phyloP scores from a whole-genome alignment of 1,140 invertebrate species.

The Ylistrum balloti region DNA sequence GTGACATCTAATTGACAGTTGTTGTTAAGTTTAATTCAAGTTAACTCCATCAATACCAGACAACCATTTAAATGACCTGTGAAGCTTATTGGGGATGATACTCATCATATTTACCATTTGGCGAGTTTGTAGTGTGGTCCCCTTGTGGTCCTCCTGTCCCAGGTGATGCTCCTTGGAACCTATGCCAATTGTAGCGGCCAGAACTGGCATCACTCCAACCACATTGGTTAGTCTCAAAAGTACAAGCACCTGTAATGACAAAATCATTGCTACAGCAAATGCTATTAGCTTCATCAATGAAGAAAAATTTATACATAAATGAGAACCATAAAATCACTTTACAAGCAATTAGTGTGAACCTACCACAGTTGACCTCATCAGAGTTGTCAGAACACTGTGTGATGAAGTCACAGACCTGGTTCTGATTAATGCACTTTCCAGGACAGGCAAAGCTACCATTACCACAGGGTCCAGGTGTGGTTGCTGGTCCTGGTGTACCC shows the following conservation, averaged over 20 bases:
- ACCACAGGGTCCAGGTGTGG: conserved; percentile 72
- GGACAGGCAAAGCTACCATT: conserved; percentile 67
- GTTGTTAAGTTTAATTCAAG: too few species aligned
- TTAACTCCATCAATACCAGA: too few species aligned
- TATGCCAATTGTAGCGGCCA: conserved; percentile 89
- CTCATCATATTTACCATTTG: conserved; percentile 56
- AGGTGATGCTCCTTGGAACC: conserved; percentile 87
- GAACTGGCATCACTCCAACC: conserved; percentile 89
- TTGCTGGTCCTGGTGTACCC: conserved; percentile 63
- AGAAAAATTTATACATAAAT: too few species aligned
- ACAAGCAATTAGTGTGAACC: conserved; percentile 30
- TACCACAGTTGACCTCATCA: conserved; percentile 79
- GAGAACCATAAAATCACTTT: too few species aligned
- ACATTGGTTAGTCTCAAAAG: conserved; percentile 84
- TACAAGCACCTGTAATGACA: conserved; percentile 69
- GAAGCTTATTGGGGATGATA: too few species aligned
- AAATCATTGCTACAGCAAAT: too few species aligned
- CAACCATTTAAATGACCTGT: too few species aligned
- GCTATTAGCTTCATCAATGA: too few species aligned
- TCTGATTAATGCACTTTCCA: conserved; percentile 70
- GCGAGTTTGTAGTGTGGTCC: conserved; percentile 86
- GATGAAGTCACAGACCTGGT: conserved; percentile 88
- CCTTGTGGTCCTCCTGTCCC: conserved; percentile 86
- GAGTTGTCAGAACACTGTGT: conserved; percentile 80
- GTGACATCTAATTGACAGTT: too few species aligned